phyloP scores from a whole-genome alignment of 2,888 invertebrate species.

The Caprella mutica region DNA sequence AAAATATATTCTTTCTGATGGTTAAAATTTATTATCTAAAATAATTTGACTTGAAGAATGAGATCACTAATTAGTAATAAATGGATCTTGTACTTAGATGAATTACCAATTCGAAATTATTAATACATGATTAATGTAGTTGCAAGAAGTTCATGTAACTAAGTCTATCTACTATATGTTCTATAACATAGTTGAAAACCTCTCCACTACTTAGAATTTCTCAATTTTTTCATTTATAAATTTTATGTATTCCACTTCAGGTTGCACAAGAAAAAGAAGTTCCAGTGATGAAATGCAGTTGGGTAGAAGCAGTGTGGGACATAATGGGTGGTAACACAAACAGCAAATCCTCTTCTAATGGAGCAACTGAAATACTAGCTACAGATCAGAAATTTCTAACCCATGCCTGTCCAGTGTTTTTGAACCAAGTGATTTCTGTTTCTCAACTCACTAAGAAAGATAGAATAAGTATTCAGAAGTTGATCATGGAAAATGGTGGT shows the following conservation, averaged over 20 bases:
- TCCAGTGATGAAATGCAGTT: conserved; percentile 61
- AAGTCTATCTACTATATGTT: too few species aligned
- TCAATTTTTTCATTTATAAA: too few species aligned
- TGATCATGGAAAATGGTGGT: conserved; percentile 64
- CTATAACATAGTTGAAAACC: too few species aligned
- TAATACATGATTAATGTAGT: too few species aligned
- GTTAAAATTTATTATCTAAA: too few species aligned
- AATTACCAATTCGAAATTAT: too few species aligned
- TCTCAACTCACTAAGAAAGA: conserved; percentile 58
- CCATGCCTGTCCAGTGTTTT: conserved; percentile 58
- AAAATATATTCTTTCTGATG: too few species aligned
- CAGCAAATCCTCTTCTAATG: conserved; percentile 36
- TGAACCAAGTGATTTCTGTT: conserved; percentile 62
- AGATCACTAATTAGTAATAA: too few species aligned
- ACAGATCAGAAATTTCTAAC: conserved; percentile 53
- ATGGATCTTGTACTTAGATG: too few species aligned
- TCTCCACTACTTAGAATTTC: too few species aligned
- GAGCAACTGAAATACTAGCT: conserved; percentile 51
- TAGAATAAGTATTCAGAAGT: conserved; percentile 52
- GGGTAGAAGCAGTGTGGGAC: conserved; percentile 73
- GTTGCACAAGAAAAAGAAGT: conserved; percentile 56
- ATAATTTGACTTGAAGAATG: too few species aligned
- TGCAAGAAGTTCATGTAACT: too few species aligned
- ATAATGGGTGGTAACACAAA: conserved; percentile 45
- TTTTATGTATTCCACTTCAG: conserved; percentile 38